Evolutionary conservation across 1,140 invertebrate species (phyloP).

Genomic region (Calliphora vicina): DNA sequence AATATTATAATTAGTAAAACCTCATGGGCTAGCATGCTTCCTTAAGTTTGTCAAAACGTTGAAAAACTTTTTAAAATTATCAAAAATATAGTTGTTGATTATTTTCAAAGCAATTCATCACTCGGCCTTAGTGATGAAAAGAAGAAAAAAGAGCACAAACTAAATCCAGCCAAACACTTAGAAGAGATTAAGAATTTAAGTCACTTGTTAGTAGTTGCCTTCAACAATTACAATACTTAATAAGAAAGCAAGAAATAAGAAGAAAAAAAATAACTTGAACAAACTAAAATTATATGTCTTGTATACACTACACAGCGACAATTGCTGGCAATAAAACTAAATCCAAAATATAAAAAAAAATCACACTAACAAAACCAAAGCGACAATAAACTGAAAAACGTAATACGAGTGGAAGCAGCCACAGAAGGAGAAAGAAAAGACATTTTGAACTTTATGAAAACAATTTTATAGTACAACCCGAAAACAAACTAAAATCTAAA

Average conservation of each 20-base stretch:
- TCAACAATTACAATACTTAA: not conserved
- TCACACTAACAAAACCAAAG: too few species aligned
- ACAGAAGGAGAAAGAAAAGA: not conserved
- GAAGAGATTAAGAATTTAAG: not conserved
- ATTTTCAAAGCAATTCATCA: too few species aligned
- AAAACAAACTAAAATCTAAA: not conserved
- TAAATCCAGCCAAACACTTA: not conserved
- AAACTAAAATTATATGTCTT: not conserved
- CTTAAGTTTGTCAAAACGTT: too few species aligned
- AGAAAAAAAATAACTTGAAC: not conserved
- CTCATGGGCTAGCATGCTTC: too few species aligned
- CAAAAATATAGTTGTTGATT: too few species aligned
- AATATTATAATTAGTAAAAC: too few species aligned
- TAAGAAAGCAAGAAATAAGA: too few species aligned
- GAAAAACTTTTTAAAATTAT: too few species aligned
- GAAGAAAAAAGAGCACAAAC: not conserved
- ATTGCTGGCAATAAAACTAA: not conserved
- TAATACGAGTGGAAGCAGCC: not conserved
- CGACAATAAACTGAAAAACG: too few species aligned
- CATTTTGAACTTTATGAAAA: not conserved
- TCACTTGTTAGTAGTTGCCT: not conserved
- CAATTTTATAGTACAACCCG: not conserved
- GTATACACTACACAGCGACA: not conserved
- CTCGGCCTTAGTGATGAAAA: too few species aligned
- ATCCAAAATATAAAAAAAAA: not conserved